Evolutionary conservation across 30 jellyfish, hydroid and myxozoan species (phyloP).

Genomic region (Catostylus mosaicus): DNA sequence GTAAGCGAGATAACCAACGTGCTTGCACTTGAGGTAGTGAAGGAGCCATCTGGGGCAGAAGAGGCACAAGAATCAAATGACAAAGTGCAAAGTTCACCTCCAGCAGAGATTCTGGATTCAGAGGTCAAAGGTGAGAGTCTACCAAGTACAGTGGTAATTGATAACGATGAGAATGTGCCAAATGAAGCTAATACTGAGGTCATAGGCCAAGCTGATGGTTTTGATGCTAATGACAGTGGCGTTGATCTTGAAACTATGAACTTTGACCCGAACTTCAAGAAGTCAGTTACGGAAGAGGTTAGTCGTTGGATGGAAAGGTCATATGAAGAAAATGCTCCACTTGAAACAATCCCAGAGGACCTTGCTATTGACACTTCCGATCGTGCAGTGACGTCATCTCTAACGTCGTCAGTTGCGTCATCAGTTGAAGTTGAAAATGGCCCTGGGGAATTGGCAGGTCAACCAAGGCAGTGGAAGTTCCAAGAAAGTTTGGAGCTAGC

Average conservation of each 20-base stretch:
- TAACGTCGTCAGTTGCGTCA: conserved; percentile 2
- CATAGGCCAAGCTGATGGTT: conserved; percentile 2
- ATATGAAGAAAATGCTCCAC: conserved; percentile 12
- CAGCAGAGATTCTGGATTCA: background rate
- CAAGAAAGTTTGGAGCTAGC: conserved; percentile 78
- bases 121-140: background rate
- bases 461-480: conserved; percentile 6
- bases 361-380: background rate
- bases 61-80: background rate
- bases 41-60: background rate
- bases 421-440: background rate
- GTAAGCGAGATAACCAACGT: background rate
- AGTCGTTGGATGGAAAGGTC: conserved; percentile 60
- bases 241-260: conserved; percentile 13
- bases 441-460: background rate
- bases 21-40: background rate
- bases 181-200: background rate
- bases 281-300: conserved; percentile 39
- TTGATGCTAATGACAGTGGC: conserved; percentile 32
- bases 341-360: conserved; percentile 31
- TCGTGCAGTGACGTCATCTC: background rate
- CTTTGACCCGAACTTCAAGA: conserved; percentile 13
- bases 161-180: background rate
- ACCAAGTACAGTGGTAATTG: background rate
- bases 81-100: background rate